Percentiles rank a stretch among this genome's conserved stretches.
Evolutionary conservation across 2,888 invertebrate genomes (phyloP).

Genomic region (Tribolium freemani): DNA sequence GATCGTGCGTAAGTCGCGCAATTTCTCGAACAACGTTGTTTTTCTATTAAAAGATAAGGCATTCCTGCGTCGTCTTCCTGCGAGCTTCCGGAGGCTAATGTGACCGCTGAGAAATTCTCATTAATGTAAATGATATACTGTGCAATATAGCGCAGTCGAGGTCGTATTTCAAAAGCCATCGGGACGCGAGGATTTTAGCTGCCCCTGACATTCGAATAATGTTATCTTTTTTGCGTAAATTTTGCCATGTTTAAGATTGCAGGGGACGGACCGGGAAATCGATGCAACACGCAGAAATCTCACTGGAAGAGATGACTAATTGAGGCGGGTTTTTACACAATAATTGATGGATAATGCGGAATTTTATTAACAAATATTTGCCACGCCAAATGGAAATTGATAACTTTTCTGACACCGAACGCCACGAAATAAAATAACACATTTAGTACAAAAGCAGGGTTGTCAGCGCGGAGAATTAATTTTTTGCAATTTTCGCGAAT

Average conservation of each 20-base stretch:
- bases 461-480: no score
- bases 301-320: background rate
- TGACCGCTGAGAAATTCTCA: slow-evolving; percentile 62
- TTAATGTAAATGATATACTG: slow-evolving; percentile 64
- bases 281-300: slow-evolving; percentile 5
- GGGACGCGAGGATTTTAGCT: slow-evolving; percentile 45
- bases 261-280: background rate
- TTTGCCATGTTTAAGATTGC: slow-evolving; percentile 17
- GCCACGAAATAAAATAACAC: no score
- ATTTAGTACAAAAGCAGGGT: no score
- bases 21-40: slow-evolving; percentile 51
- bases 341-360: background rate
- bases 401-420: no score
- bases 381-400: no score
- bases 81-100: slow-evolving; percentile 59
- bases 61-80: slow-evolving; percentile 57
- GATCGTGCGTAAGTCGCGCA: slow-evolving; percentile 42
- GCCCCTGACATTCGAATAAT: slow-evolving; percentile 42
- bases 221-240: slow-evolving; percentile 25
- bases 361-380: no score
- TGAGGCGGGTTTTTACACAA: background rate
- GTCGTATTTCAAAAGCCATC: slow-evolving; percentile 56
- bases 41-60: slow-evolving; percentile 63
- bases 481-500: no score
- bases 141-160: slow-evolving; percentile 53